A percentile compares a stretch with the other conserved stretches of the same genome.
Evolutionary conservation across 2,888 invertebrate species (phyloP).

Genomic region (Machimus atricapillus): DNA sequence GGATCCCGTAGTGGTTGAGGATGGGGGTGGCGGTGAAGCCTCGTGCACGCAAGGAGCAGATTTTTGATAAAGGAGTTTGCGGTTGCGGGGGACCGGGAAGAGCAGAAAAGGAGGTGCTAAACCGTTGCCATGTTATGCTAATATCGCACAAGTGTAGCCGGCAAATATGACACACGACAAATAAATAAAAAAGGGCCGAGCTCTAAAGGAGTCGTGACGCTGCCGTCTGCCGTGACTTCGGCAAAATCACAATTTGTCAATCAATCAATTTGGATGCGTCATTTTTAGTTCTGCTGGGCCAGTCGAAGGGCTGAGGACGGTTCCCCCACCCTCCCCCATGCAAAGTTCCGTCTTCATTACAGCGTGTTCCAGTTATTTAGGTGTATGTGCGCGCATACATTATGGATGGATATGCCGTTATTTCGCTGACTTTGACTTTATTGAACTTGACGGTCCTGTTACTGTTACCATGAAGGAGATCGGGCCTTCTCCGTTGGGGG

Average conservation of each 20-base stretch:
- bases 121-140: conserved; percentile 16
- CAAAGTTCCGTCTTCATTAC: conserved; percentile 25
- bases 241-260: conserved; percentile 27
- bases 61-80: neutral
- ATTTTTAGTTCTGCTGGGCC: neutral
- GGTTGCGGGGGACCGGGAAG: neutral
- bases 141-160: neutral
- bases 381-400: conserved; percentile 12
- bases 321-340: neutral
- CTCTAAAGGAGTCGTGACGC: neutral
- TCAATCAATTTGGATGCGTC: conserved; percentile 39
- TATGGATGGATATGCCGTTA: conserved; percentile 12
- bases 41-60: neutral
- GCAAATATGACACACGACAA: neutral
- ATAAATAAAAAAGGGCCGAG: neutral
- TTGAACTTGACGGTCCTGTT: conserved; percentile 28
- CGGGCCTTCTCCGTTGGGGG: neutral
- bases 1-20: neutral
- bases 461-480: neutral
- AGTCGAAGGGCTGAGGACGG: neutral
- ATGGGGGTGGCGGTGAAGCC: neutral
- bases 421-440: conserved; percentile 27
- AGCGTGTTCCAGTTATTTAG: neutral
- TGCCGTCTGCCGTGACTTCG: neutral
- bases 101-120: conserved; percentile 1